These are phyloP conservation scores for Zoanthus gigantus DNA, from an alignment of 92 coral and sea anemone genomes.

Conservation along the genomic window DNA sequence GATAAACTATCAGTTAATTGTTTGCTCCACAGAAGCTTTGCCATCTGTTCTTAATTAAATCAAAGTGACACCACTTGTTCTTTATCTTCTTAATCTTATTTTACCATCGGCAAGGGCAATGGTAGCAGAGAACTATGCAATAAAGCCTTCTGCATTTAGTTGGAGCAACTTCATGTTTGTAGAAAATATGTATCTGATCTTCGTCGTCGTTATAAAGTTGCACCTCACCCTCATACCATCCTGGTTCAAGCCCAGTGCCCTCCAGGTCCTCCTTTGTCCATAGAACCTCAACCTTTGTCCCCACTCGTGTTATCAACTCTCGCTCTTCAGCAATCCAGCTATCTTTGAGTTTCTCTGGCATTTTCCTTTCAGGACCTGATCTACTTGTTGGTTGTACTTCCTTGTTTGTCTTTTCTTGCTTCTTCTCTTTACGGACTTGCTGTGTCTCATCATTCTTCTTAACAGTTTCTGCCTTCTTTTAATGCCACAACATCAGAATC, in stretches of 20 bases:
- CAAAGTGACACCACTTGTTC: neutral
- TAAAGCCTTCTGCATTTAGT: neutral
- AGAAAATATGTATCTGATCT: neutral
- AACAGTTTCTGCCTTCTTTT: neutral
- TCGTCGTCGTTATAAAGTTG: constrained; percentile 4
- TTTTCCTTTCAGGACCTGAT: constrained; percentile 20
- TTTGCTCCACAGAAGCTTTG: neutral
- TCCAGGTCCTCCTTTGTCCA: constrained; percentile 17
- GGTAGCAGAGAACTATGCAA: neutral
- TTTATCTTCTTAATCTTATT: neutral
- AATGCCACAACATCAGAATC: too few species aligned
- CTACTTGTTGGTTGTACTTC: constrained; percentile 17
- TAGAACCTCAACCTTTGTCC: constrained; percentile 17
- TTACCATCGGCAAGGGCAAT: neutral
- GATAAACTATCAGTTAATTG: neutral
- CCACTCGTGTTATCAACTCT: constrained; percentile 2
- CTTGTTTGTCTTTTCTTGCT: neutral
- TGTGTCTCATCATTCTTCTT: constrained; percentile 1
- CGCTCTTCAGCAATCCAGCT: constrained; percentile 23
- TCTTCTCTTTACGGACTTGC: constrained; percentile 9
- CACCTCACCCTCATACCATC: constrained; percentile 16
- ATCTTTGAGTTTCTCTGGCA: constrained; percentile 18
- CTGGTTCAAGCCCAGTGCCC: constrained; percentile 10
- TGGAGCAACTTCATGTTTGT: neutral
- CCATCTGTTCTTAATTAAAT: neutral